Evolutionary conservation across 2,888 invertebrate genomes (phyloP).

Genomic region (Stramonita haemastoma): DNA sequence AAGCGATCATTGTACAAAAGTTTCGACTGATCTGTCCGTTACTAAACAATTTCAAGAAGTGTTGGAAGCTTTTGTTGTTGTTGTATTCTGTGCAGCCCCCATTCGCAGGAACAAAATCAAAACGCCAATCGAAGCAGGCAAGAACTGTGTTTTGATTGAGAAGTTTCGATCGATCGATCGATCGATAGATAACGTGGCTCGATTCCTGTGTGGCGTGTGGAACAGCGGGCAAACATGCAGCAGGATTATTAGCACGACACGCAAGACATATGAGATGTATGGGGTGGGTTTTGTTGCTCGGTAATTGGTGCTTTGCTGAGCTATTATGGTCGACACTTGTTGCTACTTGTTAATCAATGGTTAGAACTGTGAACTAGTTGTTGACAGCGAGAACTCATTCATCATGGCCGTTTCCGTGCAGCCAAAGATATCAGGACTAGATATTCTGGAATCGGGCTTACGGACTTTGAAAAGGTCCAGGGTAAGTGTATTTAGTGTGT

Average conservation of each 20-base stretch:
- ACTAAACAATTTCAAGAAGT: background rate
- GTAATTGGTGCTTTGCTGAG: background rate
- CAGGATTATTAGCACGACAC: background rate
- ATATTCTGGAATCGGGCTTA: slow-evolving; percentile 62
- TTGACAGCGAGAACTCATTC: background rate
- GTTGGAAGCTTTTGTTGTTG: background rate
- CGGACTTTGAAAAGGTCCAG: slow-evolving; percentile 60
- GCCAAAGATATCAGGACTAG: slow-evolving; percentile 54
- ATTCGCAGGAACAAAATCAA: background rate
- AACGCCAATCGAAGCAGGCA: background rate
- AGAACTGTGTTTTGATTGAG: slow-evolving; percentile 6
- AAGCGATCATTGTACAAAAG: background rate
- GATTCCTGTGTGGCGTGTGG: slow-evolving; percentile 4
- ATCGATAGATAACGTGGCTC: background rate
- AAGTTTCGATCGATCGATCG: background rate
- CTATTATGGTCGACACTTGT: background rate
- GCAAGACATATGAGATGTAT: background rate
- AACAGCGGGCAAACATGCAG: background rate
- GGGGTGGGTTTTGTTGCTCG: background rate
- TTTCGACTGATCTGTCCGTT: background rate
- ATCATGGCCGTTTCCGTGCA: slow-evolving; percentile 39
- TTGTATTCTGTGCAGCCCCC: background rate
- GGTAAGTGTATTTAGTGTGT: slow-evolving; percentile 51
- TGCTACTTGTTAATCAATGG: background rate
- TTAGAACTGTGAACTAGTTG: background rate